These are phyloP conservation scores for Lipophrys pholis DNA, from an alignment of 2,113 vertebrate species.

Conservation along the genomic window DNA sequence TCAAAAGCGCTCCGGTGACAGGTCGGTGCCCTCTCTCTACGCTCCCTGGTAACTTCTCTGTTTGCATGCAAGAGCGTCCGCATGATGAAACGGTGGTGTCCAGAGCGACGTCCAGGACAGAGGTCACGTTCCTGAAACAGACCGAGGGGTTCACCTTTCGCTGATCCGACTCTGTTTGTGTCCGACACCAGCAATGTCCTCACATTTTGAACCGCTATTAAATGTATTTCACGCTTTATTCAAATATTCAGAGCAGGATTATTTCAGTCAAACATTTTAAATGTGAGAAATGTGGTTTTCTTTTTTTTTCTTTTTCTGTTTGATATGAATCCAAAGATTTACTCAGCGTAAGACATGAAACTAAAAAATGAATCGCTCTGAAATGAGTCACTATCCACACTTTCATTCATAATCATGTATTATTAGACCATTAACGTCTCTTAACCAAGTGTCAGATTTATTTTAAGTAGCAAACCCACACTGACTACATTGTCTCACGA, in stretches of 20 bases:
- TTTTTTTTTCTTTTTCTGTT: not conserved
- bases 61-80: slow-evolving; percentile 14
- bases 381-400: slow-evolving; percentile 22
- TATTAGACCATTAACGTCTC: not conserved
- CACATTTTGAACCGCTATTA: not conserved
- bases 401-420: slow-evolving; percentile 17
- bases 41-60: slow-evolving; percentile 24
- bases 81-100: not conserved
- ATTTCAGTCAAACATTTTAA: slow-evolving; percentile 5
- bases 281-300: not conserved
- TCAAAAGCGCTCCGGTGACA: slow-evolving; percentile 19
- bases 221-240: not conserved
- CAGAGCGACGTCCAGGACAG: slow-evolving; percentile 15
- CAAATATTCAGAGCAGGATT: not conserved
- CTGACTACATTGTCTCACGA: not conserved
- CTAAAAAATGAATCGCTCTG: slow-evolving; percentile 6
- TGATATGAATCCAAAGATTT: slow-evolving; percentile 29
- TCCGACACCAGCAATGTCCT: not conserved
- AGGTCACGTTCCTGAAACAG: not conserved
- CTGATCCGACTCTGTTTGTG: not conserved
- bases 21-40: not conserved
- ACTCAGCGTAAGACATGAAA: not conserved
- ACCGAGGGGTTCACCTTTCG: not conserved
- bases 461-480: not conserved
- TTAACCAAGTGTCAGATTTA: not conserved